These are phyloP conservation scores for Oligia latruncula DNA, from an alignment of 2,888 invertebrate species.

Conservation along the genomic window DNA sequence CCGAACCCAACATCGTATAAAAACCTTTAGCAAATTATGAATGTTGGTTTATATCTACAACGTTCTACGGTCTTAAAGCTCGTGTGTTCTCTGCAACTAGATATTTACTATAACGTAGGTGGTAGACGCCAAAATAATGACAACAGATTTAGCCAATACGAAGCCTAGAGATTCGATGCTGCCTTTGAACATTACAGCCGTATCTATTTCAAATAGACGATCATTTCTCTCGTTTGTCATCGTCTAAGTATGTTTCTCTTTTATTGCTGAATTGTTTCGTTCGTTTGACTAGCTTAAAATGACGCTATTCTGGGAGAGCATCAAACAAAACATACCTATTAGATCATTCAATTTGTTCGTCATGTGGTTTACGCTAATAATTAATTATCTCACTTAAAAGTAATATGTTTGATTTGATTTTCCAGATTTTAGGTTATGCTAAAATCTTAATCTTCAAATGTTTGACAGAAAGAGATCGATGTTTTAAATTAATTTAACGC, in stretches of 20 bases:
- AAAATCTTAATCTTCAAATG: neutral
- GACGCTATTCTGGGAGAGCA: constrained; percentile 24
- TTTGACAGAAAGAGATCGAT: neutral
- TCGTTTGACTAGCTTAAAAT: constrained; percentile 44
- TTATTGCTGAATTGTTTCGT: constrained; percentile 47
- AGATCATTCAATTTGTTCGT: neutral
- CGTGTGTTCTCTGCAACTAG: constrained; percentile 19
- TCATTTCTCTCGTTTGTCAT: constrained; percentile 48
- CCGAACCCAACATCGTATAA: neutral
- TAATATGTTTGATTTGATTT: neutral
- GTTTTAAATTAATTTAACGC: neutral
- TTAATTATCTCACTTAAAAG: neutral
- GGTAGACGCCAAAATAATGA: constrained; percentile 31
- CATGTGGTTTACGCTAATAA: constrained; percentile 1
- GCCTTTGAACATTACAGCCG: constrained; percentile 44
- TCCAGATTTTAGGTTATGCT: neutral
- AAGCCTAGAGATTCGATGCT: constrained; percentile 9
- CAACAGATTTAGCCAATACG: constrained; percentile 22
- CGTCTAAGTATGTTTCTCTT: constrained; percentile 32
- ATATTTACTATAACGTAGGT: constrained; percentile 24
- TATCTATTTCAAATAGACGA: constrained; percentile 60
- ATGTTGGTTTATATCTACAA: neutral
- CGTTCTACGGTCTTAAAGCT: neutral
- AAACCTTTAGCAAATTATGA: neutral
- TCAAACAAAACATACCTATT: constrained; percentile 12